Evolutionary conservation across 2,113 vertebrate species (phyloP).

Genomic region (Galemys pyrenaicus): DNA sequence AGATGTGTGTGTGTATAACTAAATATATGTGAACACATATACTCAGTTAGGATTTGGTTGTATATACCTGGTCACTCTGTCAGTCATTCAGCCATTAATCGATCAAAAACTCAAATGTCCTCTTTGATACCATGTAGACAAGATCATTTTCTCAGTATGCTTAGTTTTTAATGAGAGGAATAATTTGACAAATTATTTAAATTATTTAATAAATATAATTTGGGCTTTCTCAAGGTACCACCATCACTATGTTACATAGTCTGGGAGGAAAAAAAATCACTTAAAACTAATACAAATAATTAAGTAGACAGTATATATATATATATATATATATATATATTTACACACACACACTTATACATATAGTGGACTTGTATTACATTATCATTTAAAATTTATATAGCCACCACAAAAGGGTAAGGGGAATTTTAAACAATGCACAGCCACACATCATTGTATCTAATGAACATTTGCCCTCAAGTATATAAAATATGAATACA

Average conservation of each 20-base stretch:
- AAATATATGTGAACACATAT: not conserved
- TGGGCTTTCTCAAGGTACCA: not conserved
- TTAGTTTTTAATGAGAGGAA: not conserved
- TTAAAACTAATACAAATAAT: not conserved
- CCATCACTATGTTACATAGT: not conserved
- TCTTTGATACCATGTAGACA: not conserved
- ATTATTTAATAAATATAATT: not conserved
- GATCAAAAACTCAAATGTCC: not conserved
- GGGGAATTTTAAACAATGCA: not conserved
- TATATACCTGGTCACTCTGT: not conserved
- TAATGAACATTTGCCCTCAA: not conserved
- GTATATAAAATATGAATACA: not conserved
- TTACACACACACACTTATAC: too few species aligned
- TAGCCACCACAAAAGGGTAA: not conserved
- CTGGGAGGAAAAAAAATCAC: not conserved
- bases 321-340: too few species aligned
- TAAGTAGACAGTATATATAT: not conserved
- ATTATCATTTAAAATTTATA: not conserved
- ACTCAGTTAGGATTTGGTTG: not conserved
- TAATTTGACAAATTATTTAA: not conserved
- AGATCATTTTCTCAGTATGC: not conserved
- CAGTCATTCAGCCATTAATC: not conserved
- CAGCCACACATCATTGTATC: not conserved
- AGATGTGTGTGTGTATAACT: not conserved
- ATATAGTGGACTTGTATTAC: not conserved